phyloP scores from a whole-genome alignment of 1,140 invertebrate genomes.

The Drosophila murphyi region DNA sequence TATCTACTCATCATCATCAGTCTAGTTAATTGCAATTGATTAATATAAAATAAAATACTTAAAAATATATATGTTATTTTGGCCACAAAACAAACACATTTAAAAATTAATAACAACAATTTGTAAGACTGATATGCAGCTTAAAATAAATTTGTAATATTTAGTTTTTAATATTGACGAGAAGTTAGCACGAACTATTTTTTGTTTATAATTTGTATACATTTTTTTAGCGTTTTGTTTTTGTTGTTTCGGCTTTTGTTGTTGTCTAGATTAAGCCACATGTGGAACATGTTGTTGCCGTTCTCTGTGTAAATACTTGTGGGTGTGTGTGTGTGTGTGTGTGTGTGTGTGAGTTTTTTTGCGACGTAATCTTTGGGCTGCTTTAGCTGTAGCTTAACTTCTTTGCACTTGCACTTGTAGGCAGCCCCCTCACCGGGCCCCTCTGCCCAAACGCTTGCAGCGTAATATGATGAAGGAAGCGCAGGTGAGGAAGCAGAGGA shows the following conservation, averaged over 20 bases:
- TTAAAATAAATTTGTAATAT: slow-evolving; percentile 1
- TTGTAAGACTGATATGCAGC: background rate
- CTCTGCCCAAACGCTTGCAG: slow-evolving; percentile 38
- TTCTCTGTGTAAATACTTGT: background rate
- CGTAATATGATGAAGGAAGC: slow-evolving; percentile 48
- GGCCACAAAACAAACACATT: too few relatives aligned
- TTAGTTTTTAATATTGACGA: slow-evolving; percentile 41
- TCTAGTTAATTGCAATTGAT: too few relatives aligned
- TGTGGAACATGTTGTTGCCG: slow-evolving; percentile 37
- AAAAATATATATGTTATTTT: too few relatives aligned
- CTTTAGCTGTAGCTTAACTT: slow-evolving; percentile 68
- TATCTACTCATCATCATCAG: too few relatives aligned
- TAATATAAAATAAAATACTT: too few relatives aligned
- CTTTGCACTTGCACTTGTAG: slow-evolving; percentile 63
- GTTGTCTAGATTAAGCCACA: slow-evolving; percentile 41
- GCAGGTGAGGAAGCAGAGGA: slow-evolving; percentile 20
- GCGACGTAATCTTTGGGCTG: slow-evolving; percentile 64
- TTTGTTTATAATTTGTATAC: slow-evolving; percentile 8
- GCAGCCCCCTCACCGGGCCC: background rate
- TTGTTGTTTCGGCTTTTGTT: slow-evolving; percentile 22
- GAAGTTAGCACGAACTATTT: slow-evolving; percentile 25
- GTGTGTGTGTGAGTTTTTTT: slow-evolving; percentile 1
- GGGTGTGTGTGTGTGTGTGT: slow-evolving; percentile 1
- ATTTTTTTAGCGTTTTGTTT: slow-evolving; percentile 5
- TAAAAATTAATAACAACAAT: too few relatives aligned